phyloP scores from a whole-genome alignment of 2,797 vertebrate species.

The Anolis apletophallus region DNA sequence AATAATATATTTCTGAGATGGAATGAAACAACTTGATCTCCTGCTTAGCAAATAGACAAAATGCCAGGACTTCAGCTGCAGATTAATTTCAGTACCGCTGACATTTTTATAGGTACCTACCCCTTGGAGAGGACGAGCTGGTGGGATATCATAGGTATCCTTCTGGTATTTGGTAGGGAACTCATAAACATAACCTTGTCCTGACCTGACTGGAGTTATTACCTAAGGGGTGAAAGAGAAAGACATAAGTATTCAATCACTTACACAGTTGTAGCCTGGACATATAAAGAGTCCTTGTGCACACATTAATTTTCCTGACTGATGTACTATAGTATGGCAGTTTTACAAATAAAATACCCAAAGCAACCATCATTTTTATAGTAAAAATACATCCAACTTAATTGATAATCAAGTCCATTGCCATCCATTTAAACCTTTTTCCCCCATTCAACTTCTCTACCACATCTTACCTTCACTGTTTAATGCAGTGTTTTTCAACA shows the following conservation, averaged over 20 bases:
- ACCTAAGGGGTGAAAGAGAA: constrained; percentile 82
- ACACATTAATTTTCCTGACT: constrained; percentile 21
- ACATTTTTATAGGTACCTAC: constrained; percentile 79
- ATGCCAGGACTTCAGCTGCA: constrained; percentile 49
- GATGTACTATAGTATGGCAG: neutral
- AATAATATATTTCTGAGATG: constrained; percentile 51
- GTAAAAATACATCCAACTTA: neutral
- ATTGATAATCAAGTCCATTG: neutral
- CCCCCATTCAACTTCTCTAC: constrained; percentile 10
- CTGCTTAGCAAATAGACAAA: constrained; percentile 44
- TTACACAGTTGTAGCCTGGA: constrained; percentile 21
- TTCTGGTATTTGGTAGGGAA: constrained; percentile 86
- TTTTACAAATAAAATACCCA: constrained; percentile 37
- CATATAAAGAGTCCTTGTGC: neutral
- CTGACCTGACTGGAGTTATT: constrained; percentile 89
- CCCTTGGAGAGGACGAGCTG: constrained; percentile 86
- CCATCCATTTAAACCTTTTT: neutral
- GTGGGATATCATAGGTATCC: constrained; percentile 92
- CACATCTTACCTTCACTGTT: neutral
- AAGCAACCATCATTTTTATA: neutral
- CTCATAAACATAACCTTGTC: constrained; percentile 89
- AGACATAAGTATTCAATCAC: constrained; percentile 38
- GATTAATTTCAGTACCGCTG: constrained; percentile 40
- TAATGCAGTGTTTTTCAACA: no score
- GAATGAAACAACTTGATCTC: constrained; percentile 59